Base-by-base conservation (phyloP, 2,888 invertebrate genomes). In the Fissipunctia ypsillon region DNA sequence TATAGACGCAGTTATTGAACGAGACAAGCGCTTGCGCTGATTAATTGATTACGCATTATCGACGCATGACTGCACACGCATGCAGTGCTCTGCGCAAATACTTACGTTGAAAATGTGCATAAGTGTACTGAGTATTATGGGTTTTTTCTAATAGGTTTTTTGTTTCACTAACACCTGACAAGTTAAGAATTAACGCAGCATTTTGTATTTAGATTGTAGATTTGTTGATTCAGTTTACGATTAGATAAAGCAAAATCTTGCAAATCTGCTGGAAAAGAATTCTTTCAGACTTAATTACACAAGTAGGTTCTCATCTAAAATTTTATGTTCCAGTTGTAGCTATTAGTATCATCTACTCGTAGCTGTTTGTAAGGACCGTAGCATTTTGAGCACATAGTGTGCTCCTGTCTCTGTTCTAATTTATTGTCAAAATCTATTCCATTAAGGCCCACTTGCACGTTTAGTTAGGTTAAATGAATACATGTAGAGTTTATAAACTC, bases 31-130 rank as follows among this genome's bases (percentile, higher is more conserved):
- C 60, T 74, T 60, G 67, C 43, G 59, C 63, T 83, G 80, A 83
- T 83, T 83, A 80, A 83, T 83, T 83, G 77, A 83, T 83, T 67
- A 83, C 77, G 73, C 77, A 83, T 83, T 77, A 83, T 64, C n/a
- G 41, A 64, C 71, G 66, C 77, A 67, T 31, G 63, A 54, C 16
- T 71, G 73, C 66, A 57, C 41, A 56, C 66, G 73, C 72, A 78
- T 81, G 19, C 65, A 77, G 63, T 10, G n/a, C n/a, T 48, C 7
- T 43, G 68, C 28, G 43, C 48, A 65, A 81, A 57, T 70, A 78
- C 16, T 16, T 54, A 54, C 38, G 50, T 59, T 64, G 35, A 60
- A 69, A 57, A 78, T 74, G 56, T 74, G 59, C 63, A 77, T 56
- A 65, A 50, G 64, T 61, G 60, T 43, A 63, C 12, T 28, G 50